These are phyloP conservation scores for Andrena fulva DNA, from an alignment of 2,888 invertebrate genomes.

Conservation along the genomic window DNA sequence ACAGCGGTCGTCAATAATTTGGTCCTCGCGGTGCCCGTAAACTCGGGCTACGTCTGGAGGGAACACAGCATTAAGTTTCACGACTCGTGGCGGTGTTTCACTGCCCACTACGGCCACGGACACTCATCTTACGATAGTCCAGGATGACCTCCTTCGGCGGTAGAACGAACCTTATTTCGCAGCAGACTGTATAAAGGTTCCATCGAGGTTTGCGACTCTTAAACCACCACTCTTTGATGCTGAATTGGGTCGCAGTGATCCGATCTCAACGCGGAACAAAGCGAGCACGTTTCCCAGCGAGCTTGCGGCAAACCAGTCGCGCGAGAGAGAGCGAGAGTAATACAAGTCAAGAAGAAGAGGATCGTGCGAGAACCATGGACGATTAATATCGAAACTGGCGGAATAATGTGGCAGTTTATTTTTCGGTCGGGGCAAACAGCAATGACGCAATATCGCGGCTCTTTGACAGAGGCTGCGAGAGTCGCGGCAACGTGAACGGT, in stretches of 20 bases:
- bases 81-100: not conserved
- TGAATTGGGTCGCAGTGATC: not conserved
- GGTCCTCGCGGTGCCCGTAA: not conserved
- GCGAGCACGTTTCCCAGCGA: no score
- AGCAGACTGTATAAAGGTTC: no score
- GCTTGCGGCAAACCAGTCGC: not conserved
- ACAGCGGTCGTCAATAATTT: not conserved
- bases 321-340: not conserved
- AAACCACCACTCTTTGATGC: not conserved
- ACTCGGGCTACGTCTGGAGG: not conserved
- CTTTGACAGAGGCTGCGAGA: constrained; percentile 12
- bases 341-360: not conserved
- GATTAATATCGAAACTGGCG: constrained; percentile 28
- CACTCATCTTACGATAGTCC: not conserved
- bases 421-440: constrained; percentile 21
- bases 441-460: constrained; percentile 43
- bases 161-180: no score
- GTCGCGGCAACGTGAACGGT: not conserved
- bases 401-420: constrained; percentile 37
- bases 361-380: not conserved
- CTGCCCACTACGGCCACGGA: not conserved
- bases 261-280: not conserved
- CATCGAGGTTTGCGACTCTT: not conserved
- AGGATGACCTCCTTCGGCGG: not conserved
- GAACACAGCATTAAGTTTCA: not conserved